phyloP scores from a whole-genome alignment of 2,113 vertebrate genomes.

The Dasyornis broadbenti region DNA sequence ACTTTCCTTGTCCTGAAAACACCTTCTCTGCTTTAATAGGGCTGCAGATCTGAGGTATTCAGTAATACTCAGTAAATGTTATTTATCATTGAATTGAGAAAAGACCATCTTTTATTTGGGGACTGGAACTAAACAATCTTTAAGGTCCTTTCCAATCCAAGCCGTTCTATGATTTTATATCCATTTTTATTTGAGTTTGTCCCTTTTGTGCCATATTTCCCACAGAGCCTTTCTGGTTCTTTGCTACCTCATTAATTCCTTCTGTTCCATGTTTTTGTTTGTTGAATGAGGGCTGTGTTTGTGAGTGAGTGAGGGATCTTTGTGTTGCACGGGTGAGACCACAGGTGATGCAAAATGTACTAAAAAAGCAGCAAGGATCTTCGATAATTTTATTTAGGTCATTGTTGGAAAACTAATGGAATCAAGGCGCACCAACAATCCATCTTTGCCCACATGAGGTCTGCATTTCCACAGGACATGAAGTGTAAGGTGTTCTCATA shows the following conservation, averaged over 20 bases:
- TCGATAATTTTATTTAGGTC: neutral
- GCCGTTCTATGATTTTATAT: neutral
- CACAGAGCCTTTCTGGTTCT: neutral
- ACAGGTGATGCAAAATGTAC: neutral
- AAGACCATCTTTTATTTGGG: neutral
- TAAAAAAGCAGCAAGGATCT: neutral
- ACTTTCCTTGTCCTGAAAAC: neutral
- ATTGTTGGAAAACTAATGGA: neutral
- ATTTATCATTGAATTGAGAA: neutral
- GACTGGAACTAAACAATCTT: neutral
- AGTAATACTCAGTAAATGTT: neutral
- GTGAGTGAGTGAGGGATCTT: neutral
- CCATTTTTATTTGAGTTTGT: neutral
- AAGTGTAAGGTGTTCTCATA: neutral
- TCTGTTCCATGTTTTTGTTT: neutral
- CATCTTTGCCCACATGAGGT: neutral
- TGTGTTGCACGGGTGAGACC: neutral
- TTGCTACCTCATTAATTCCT: neutral
- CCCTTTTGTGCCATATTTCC: neutral
- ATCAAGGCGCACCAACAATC: fast-evolving
- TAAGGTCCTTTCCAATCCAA: neutral
- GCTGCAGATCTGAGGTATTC: neutral
- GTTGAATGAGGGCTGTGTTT: neutral
- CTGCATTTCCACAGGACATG: neutral
- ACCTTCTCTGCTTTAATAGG: neutral